A percentile compares a stretch with the other conserved stretches of the same genome.
Evolutionary conservation across 1,140 invertebrate species (phyloP).

Genomic region (Euura saliciscinereae): DNA sequence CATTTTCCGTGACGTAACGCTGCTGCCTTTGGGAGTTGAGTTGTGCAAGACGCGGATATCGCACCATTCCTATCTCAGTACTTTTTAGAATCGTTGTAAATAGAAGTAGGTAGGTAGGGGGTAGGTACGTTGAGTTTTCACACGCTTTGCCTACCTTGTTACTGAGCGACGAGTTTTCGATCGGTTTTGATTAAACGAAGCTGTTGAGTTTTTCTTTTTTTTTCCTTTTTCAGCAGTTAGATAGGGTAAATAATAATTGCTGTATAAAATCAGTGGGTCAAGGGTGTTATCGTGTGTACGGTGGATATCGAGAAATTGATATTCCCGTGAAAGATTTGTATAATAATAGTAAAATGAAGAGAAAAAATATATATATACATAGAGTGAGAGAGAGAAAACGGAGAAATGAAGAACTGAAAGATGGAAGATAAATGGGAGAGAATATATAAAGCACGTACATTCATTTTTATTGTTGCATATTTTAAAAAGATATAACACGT

Average conservation of each 20-base stretch:
- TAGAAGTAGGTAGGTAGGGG: slow-evolving; percentile 25
- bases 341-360: too few relatives aligned
- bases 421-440: not conserved
- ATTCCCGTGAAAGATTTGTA: too few relatives aligned
- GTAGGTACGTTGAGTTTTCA: slow-evolving; percentile 31
- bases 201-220: not conserved
- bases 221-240: not conserved
- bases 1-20: slow-evolving; percentile 33
- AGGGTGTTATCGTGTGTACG: not conserved
- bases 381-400: not conserved
- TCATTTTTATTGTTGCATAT: not conserved
- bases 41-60: slow-evolving; percentile 26
- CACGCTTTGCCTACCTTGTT: slow-evolving; percentile 11
- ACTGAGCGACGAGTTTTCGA: not conserved
- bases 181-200: not conserved
- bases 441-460: not conserved
- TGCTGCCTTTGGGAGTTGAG: slow-evolving; percentile 17
- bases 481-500: not conserved
- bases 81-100: slow-evolving; percentile 31
- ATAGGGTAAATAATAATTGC: not conserved
- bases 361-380: too few relatives aligned
- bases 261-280: not conserved
- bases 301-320: not conserved
- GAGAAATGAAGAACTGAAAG: not conserved
- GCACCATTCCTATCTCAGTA: slow-evolving; percentile 45